Evolutionary conservation across 2,113 vertebrate species (phyloP).

Genomic region (Atlantisia rogersi): DNA sequence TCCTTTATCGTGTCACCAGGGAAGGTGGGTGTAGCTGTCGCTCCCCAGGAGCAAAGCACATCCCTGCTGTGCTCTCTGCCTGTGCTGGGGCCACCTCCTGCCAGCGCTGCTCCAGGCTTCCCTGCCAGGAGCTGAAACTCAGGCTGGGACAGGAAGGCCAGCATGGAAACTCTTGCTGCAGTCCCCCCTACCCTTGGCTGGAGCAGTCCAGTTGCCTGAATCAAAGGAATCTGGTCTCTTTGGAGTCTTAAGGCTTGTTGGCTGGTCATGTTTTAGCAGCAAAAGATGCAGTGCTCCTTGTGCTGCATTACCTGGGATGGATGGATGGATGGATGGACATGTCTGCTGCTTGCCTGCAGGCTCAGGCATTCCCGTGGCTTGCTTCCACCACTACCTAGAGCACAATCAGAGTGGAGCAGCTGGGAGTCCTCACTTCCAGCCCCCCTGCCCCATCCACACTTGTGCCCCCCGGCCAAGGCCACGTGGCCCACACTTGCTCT

Average conservation of each 20-base stretch:
- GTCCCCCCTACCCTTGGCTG: slow-evolving; percentile 3
- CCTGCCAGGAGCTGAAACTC: background rate
- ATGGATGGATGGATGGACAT: background rate
- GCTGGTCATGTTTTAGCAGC: background rate
- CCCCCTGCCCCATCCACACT: background rate
- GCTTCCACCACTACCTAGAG: background rate
- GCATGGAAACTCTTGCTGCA: background rate
- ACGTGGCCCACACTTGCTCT: background rate
- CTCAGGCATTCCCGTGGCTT: background rate
- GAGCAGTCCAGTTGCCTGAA: background rate
- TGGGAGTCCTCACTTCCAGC: background rate
- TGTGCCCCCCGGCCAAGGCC: background rate
- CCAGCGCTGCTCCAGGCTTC: background rate
- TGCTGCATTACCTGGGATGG: background rate
- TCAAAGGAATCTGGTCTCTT: background rate
- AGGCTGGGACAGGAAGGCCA: background rate
- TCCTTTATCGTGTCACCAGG: background rate
- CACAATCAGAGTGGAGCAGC: background rate
- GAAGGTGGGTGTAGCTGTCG: background rate
- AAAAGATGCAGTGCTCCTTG: background rate
- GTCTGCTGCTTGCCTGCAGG: background rate
- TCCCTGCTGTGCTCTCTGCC: background rate
- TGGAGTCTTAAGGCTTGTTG: background rate
- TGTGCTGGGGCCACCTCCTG: background rate
- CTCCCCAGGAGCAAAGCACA: background rate